These are phyloP conservation scores for Cetoscarus ocellatus DNA, from an alignment of 2,797 vertebrate species.

Conservation along the genomic window DNA sequence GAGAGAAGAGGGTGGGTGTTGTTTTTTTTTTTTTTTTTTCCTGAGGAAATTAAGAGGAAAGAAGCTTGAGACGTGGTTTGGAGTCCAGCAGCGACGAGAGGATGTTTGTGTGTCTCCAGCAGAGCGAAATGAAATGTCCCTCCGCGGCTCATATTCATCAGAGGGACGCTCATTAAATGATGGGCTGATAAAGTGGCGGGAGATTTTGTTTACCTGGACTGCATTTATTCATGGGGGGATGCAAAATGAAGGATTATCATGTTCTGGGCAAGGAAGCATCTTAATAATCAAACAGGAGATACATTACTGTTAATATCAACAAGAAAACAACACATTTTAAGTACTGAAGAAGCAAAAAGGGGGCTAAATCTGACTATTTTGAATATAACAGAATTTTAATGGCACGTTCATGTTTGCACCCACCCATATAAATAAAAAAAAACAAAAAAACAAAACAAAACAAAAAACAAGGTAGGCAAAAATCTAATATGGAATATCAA, in stretches of 20 bases:
- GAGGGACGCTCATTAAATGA: slow-evolving; percentile 30
- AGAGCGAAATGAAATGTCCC: slow-evolving; percentile 26
- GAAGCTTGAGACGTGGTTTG: slow-evolving; percentile 45
- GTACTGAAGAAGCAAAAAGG: too few species aligned
- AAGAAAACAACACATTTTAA: too few species aligned
- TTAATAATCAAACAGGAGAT: slow-evolving; percentile 37
- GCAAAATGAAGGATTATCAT: slow-evolving; percentile 7
- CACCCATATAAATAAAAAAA: too few species aligned
- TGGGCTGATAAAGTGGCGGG: slow-evolving; percentile 14
- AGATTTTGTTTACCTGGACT: not conserved
- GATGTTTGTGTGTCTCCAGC: slow-evolving; percentile 27
- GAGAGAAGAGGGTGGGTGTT: slow-evolving; percentile 62
- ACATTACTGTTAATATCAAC: slow-evolving; percentile 10
- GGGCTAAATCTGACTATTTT: too few species aligned
- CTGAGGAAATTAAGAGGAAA: not conserved
- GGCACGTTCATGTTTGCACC: too few species aligned
- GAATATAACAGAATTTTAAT: too few species aligned
- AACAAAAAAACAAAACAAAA: too few species aligned
- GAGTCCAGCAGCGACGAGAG: slow-evolving; percentile 62
- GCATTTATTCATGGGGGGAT: not conserved
- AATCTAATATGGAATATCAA: too few species aligned
- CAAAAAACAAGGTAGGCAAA: too few species aligned
- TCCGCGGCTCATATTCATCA: slow-evolving; percentile 24
- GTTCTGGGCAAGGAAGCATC: slow-evolving; percentile 2
- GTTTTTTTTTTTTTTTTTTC: slow-evolving; percentile 28